These are phyloP conservation scores for Sinocyclocheilus grahami DNA, from an alignment of 2,113 vertebrate species.

Conservation along the genomic window DNA sequence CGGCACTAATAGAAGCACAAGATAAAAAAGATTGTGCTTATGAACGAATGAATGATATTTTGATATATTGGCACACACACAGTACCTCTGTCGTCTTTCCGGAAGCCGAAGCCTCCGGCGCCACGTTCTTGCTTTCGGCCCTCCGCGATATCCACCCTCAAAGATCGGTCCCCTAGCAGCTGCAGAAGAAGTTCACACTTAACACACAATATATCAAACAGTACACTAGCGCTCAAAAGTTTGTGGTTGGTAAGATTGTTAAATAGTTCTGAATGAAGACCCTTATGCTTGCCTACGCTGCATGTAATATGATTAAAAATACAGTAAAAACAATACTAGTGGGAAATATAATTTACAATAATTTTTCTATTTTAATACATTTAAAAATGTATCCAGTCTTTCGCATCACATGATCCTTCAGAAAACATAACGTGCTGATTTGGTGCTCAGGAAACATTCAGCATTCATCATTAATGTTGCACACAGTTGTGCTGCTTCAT, in stretches of 20 bases:
- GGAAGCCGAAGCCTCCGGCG: slow-evolving; percentile 90
- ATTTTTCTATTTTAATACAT: no score
- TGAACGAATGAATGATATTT: not conserved
- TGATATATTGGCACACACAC: not conserved
- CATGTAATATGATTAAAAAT: no score
- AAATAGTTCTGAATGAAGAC: no score
- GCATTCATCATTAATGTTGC: no score
- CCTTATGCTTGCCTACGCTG: not conserved
- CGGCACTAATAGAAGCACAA: not conserved
- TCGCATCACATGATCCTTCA: not conserved
- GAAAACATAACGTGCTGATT: not conserved
- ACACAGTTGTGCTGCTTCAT: no score
- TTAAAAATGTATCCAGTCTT: not conserved
- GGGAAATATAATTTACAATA: no score
- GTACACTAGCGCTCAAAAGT: not conserved
- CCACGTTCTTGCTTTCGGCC: slow-evolving; percentile 93
- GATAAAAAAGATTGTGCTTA: not conserved
- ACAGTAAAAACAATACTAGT: no score
- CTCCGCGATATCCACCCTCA: slow-evolving; percentile 98
- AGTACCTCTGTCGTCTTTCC: slow-evolving; percentile 97
- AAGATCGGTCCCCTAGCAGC: slow-evolving; percentile 87
- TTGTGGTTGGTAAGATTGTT: not conserved
- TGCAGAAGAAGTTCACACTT: slow-evolving; percentile 63
- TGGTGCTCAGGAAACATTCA: no score
- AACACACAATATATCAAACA: not conserved